Base-by-base conservation (phyloP, 2,888 invertebrate species). In the Cryptus armator region DNA sequence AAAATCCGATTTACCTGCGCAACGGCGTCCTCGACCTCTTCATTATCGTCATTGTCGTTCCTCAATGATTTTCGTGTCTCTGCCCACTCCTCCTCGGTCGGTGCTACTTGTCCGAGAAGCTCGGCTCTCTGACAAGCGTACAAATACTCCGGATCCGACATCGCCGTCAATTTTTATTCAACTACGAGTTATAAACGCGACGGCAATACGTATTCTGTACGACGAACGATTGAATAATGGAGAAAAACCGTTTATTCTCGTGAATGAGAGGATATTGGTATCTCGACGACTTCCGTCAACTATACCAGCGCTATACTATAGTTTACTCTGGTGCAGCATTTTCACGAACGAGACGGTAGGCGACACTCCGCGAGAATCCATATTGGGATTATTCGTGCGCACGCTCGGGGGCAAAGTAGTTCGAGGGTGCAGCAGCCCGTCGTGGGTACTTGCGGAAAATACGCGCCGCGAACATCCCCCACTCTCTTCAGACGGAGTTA, bases 111-210 rank as follows among this genome's bases (percentile, higher is more conserved):
- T 0, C 97, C 97, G 87, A 97, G 95, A 71, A 97, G 94, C 92
- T 97, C 97, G 0, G 97, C 97, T 83, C 97, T 94, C 93, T 96
- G 96, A 90, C 97, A 97, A 82, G 97, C 97, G 92, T 97, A 96
- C 93, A 97, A 96, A 90, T 97, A 97, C 70, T 91, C 92, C 74
- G 90, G 88, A 46, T 85, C 85, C 29, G 93, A 92, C 92, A 92
- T 92, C 37, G 14, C 12, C 14, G 43, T 29, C 19, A 9, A 56
- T 48, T 29, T n/a, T 37, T 37, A 24, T 32, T 3, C 24, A n/a
- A 24, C 37, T 7, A 29, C 4, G 12, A 53, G 7, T 16, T 3
- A 4, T 43, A n/a, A 64, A 24, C 4, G 9, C 7, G 48, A 24
- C 6, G 44, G 9, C 3, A 9, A 56, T 12, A 48, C n/a, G 29